Conservation (phyloP, 2,797 vertebrate genomes). For the Sebastes matsubarae region DNA sequence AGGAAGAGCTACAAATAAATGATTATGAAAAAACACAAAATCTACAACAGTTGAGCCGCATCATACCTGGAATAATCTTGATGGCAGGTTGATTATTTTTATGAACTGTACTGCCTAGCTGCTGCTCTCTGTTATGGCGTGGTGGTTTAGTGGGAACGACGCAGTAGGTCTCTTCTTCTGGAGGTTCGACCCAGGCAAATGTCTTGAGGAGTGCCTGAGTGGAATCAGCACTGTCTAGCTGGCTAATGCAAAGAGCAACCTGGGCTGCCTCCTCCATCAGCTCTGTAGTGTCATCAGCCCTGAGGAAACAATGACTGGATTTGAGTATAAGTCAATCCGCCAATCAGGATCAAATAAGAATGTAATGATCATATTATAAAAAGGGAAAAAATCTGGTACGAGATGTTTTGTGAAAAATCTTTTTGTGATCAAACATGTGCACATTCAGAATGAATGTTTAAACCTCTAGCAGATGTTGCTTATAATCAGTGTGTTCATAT, state of each 20-base stretch:
- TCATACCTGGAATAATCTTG: conserved; percentile 26
- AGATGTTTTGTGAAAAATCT: background rate
- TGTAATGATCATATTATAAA: too few species aligned
- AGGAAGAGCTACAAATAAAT: background rate
- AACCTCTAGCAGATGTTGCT: background rate
- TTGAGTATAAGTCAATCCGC: background rate
- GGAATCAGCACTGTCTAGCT: conserved; percentile 55
- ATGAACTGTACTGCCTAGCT: background rate
- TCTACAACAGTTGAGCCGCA: background rate
- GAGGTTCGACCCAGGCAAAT: conserved; percentile 74
- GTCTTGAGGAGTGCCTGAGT: conserved; percentile 82
- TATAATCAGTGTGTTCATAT: background rate
- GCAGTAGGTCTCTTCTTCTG: conserved; percentile 51
- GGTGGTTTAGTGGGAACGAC: conserved; percentile 7
- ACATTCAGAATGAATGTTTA: background rate
- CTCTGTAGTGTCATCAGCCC: conserved; percentile 75
- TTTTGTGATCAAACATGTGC: background rate
- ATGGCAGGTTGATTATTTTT: background rate
- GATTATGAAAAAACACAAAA: background rate
- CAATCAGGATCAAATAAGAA: background rate
- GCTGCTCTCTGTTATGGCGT: background rate
- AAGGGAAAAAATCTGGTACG: background rate
- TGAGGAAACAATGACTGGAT: conserved; percentile 39
- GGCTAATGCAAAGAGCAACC: conserved; percentile 35
- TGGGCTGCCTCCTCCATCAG: conserved; percentile 71